Evolutionary conservation across 2,888 invertebrate species (phyloP).

Genomic region (Sarcophaga carnaria): DNA sequence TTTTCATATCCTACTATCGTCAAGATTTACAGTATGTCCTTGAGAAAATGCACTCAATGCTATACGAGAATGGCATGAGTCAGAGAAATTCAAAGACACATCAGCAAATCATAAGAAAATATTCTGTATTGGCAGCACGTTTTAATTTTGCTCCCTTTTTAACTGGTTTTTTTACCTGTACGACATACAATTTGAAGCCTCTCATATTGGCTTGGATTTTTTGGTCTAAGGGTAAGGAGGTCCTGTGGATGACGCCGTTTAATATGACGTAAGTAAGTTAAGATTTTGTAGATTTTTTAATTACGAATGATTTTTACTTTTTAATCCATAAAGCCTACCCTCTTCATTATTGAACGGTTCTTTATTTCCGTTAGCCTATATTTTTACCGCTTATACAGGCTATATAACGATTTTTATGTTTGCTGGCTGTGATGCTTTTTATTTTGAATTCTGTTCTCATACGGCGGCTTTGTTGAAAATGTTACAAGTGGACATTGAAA

Average conservation of each 20-base stretch:
- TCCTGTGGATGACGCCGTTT: slow-evolving; percentile 74
- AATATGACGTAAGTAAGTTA: slow-evolving; percentile 76
- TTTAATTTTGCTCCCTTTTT: slow-evolving; percentile 76
- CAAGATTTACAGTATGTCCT: slow-evolving; percentile 72
- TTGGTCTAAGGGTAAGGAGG: slow-evolving; percentile 62
- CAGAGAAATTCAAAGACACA: slow-evolving; percentile 30
- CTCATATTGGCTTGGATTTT: slow-evolving; percentile 71
- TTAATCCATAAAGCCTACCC: slow-evolving; percentile 73
- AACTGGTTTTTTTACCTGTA: slow-evolving; percentile 74
- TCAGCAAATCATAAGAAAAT: slow-evolving; percentile 54
- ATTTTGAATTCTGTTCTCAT: slow-evolving; percentile 76
- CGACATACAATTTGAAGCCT: slow-evolving; percentile 74
- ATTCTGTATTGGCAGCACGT: slow-evolving; percentile 72
- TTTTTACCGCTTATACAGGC: slow-evolving; percentile 76
- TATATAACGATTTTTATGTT: slow-evolving; percentile 77
- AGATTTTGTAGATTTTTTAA: not conserved
- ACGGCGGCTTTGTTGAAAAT: slow-evolving; percentile 71
- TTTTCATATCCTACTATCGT: slow-evolving; percentile 72
- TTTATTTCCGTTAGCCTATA: slow-evolving; percentile 73
- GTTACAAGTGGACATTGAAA: slow-evolving; percentile 71
- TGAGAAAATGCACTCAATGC: slow-evolving; percentile 60
- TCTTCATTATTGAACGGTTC: slow-evolving; percentile 63
- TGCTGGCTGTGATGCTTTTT: slow-evolving; percentile 76
- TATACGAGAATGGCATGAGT: slow-evolving; percentile 55
- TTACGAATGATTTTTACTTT: not conserved